Evolutionary conservation across 2,888 invertebrate species (phyloP), one percentile per base, ranked within the genome.

Genomic region (Patella depressa): DNA sequence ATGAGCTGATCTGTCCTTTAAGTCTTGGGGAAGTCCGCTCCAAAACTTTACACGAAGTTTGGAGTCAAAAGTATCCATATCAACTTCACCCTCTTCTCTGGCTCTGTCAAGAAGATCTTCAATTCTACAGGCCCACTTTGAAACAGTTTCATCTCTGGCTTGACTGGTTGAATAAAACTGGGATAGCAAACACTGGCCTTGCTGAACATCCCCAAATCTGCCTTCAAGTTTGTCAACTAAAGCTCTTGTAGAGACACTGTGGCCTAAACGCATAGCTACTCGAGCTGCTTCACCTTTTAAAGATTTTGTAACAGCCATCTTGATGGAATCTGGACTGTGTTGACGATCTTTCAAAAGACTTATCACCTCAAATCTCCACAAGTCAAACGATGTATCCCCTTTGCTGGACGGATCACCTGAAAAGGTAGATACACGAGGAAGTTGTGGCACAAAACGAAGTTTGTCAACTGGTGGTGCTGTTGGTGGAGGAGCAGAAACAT

Each of bases 301-400:
- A 17, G 59, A 65, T 17, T 7, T 65, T 3, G 19, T 19, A 19
- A 65, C 59, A 65, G n/a, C n/a, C 59, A 65, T 65, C 59, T 65
- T 65, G 7, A 65, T n/a, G 12, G 59, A n/a, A 19, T 65, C 59
- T 65, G 59, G 59, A 65, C n/a, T 19, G 11, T 65, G 59, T 7
- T n/a, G 19, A 9, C n/a, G n/a, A 59, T 59, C 19, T 14, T 19
- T 59, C 14, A 65, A 65, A n/a, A 65, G 12, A 65, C 59, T 65
- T 19, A n/a, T 65, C 4, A 65, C 59, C 59, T 65, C 59, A 65
- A 65, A 65, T 19, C 59, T 65, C 59, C 59, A 65, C n/a, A 65
- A 19, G 19, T 65, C 59, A n/a, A 65, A 65, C 59, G 59, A 65
- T n/a, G 59, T 65, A 65, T 65, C 59, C 1, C 59, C 59, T 65